phyloP scores from a whole-genome alignment of 2,113 vertebrate species.

The Chlorocebus sabaeus region DNA sequence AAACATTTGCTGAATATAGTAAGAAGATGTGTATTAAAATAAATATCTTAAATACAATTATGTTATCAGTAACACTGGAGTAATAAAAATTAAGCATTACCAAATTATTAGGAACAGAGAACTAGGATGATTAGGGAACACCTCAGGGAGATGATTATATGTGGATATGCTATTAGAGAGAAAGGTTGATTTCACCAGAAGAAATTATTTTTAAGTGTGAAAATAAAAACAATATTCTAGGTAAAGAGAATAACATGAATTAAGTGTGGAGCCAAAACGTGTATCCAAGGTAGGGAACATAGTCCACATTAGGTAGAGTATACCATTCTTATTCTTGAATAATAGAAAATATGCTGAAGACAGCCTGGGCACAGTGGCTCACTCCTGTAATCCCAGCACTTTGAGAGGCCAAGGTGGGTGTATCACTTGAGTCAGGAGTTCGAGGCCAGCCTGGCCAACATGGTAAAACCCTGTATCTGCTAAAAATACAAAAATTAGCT shows the following conservation, averaged over 20 bases:
- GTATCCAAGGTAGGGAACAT: background rate
- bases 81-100: conserved; percentile 35
- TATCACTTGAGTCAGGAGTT: too few relatives aligned
- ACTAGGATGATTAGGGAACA: background rate
- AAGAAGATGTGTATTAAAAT: conserved; percentile 9
- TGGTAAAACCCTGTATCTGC: too few relatives aligned
- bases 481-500: too few relatives aligned
- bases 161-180: background rate
- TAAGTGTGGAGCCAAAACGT: background rate
- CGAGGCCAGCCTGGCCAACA: too few relatives aligned
- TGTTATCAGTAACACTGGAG: background rate
- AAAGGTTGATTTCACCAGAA: conserved; percentile 4
- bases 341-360: background rate
- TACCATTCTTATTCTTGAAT: background rate
- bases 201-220: background rate
- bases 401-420: too few relatives aligned
- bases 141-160: background rate
- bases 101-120: background rate
- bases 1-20: background rate
- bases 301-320: background rate
- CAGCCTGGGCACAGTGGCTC: background rate
- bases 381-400: too few relatives aligned
- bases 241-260: background rate
- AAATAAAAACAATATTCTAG: background rate
- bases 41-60: background rate